Evolutionary conservation across 2,888 invertebrate species (phyloP), one percentile per base, ranked within the genome.

Genomic region (Elgonia sp.): DNA sequence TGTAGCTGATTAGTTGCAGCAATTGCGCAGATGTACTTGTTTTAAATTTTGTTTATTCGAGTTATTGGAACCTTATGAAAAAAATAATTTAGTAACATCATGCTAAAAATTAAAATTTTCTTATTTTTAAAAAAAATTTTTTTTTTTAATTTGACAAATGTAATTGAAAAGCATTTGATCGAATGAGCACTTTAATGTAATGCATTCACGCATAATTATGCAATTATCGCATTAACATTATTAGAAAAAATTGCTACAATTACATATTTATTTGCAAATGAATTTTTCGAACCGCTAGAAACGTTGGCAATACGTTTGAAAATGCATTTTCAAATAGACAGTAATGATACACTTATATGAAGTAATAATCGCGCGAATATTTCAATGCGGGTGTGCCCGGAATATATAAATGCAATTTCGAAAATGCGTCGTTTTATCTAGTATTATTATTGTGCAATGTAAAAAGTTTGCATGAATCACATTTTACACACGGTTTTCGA

Each of bases 271-370:
- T 5, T 62, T 62, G 57, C 37, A 10, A 62, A 62, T 37, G 2
- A 62, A 62, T 37, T 55, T 55, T 18, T 20, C n/a, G 18, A 55
- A 18, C 6, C 20, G 18, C 1, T 55, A 18, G 5, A 57, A 57
- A 40, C 70, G 37, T 20, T 69, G 53, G 37, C 37, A 55, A 8
- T 72, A 37, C 39, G 14, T 72, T 39, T 18, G 39, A 5, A 57
- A 55, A 57, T 72, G 14, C 40, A 72, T 57, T 57, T 57, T 14
- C 0, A 18, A 57, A 20, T 20, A 16, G 39, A 0, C 55, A 55
- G 18, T 57, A 73, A 73, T 60, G 60, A 42, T 42, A 73, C 73
- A 73, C 9, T 73, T n/a, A n/a, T 73, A 21, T 16, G 60, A 21
- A 73, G 18, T 18, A 72, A 72, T 57, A 57, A 57, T 72, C n/a